Base-by-base conservation (phyloP, 2,888 invertebrate species). In the Notodonta ziczac region DNA sequence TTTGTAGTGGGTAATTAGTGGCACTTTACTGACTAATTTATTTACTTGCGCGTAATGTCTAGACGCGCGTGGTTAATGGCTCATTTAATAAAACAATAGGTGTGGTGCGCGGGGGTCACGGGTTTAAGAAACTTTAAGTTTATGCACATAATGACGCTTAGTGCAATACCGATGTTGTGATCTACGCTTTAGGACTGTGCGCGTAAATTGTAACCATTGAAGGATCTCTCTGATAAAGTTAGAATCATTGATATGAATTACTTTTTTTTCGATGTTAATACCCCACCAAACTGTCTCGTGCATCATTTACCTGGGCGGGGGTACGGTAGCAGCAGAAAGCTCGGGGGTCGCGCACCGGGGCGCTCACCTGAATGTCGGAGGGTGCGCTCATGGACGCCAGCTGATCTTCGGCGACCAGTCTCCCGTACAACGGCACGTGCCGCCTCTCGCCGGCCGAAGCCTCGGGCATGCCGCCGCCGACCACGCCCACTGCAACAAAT, bases 391-490 rank as follows among this genome's bases (percentile, higher is more conserved):
- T 91, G 78, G 92, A 85, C 77, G 95, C 94, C 84, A 97, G 95
- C 90, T 97, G 97, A 86, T 98, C 98, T 94, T 98, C 98, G 83
- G 97, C 97, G 83, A 98, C 98, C 94, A 98, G 95, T 84, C 98
- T 95, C 80, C 98, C 98, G 91, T 98, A 98, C 80, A 98, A 96
- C 76, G 98, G 97, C 83, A 96, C 96, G 90, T 97, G 96, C 86
- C 96, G 95, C 87, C 95, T 94, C 83, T 93, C 93, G 74, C 91
- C 91, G 64, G 88, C 87, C 66, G 90, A 89, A 72, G 89, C 84
- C 77, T 91, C 91, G 66, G 90, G 89, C 83, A 91, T 89, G 76
- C 89, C 89, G 73, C 91, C 93, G 78, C 91, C 92, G 69, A 91
- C 92, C 77, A 85, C 93, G 82, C 92, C 92, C 89, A 93, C 93